phyloP scores from a whole-genome alignment of 2,888 invertebrate species.

The Drosophila melanosoma region DNA sequence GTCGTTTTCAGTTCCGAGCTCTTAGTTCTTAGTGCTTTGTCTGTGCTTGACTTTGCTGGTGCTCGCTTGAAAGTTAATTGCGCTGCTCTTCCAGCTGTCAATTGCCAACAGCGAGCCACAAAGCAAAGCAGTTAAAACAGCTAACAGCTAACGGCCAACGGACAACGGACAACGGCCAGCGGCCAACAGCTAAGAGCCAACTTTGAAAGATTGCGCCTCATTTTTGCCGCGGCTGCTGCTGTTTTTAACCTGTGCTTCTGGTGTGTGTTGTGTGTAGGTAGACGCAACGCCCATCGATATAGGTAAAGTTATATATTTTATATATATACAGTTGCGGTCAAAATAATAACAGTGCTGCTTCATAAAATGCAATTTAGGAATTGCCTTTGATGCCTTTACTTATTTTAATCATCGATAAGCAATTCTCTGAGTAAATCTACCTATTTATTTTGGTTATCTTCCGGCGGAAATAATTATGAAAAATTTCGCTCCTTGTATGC shows the following conservation, averaged over 20 bases:
- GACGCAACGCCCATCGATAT: conserved; percentile 37
- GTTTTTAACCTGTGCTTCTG: background rate
- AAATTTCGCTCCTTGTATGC: too few species aligned
- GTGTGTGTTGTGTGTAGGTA: conserved; percentile 36
- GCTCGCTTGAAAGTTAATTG: conserved; percentile 51
- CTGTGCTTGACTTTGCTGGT: conserved; percentile 49
- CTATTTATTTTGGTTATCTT: too few species aligned
- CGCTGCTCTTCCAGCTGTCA: conserved; percentile 60
- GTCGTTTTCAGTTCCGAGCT: background rate
- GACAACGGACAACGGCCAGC: background rate
- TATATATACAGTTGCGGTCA: background rate
- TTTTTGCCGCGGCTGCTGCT: conserved; percentile 6
- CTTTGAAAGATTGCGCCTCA: conserved; percentile 45
- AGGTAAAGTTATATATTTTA: background rate
- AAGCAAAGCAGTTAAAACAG: conserved; percentile 1
- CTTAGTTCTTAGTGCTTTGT: conserved; percentile 1
- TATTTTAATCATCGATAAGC: background rate
- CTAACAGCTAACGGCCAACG: background rate
- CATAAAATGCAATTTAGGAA: background rate
- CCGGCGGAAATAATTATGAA: too few species aligned
- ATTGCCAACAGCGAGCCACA: conserved; percentile 31
- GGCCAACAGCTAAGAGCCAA: conserved; percentile 5
- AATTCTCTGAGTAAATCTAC: background rate
- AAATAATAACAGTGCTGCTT: background rate
- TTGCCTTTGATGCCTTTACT: background rate